Conservation (phyloP, 2,888 invertebrate genomes). For the Iphiclides podalirius region DNA sequence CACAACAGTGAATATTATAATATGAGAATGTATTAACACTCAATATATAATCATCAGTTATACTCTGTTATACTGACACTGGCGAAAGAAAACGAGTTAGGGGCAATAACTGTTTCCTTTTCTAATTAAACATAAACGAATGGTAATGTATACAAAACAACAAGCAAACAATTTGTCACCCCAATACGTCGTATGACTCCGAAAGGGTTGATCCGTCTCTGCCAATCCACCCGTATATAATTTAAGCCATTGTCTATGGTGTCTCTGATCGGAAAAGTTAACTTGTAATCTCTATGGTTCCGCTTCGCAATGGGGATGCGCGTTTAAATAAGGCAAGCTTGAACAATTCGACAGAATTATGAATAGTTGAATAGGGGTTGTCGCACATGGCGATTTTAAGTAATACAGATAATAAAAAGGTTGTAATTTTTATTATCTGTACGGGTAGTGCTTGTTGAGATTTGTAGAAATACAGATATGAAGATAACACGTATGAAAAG, state of each 20-base stretch:
- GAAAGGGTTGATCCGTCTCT: constrained; percentile 59
- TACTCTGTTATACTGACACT: too few species aligned
- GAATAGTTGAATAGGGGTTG: constrained; percentile 1
- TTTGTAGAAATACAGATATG: too few species aligned
- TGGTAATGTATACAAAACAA: constrained; percentile 39
- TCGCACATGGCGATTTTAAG: neutral
- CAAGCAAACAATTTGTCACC: constrained; percentile 67
- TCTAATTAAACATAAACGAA: constrained; percentile 11
- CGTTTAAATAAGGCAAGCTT: constrained; percentile 15
- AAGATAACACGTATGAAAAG: too few species aligned
- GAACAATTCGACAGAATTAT: constrained; percentile 17
- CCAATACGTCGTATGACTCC: constrained; percentile 49
- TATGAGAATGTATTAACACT: too few species aligned
- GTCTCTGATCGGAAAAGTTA: constrained; percentile 75
- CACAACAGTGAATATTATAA: too few species aligned
- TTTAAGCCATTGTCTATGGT: constrained; percentile 73
- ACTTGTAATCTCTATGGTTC: constrained; percentile 72
- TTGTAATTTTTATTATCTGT: neutral
- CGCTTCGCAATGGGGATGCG: constrained; percentile 31
- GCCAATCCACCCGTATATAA: constrained; percentile 68
- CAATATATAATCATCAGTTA: too few species aligned
- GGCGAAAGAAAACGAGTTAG: neutral
- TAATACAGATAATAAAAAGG: constrained; percentile 12
- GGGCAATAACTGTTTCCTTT: neutral
- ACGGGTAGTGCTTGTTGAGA: too few species aligned